Conservation (phyloP, 1,140 invertebrate genomes). For the Drosophila oshimai region DNA sequence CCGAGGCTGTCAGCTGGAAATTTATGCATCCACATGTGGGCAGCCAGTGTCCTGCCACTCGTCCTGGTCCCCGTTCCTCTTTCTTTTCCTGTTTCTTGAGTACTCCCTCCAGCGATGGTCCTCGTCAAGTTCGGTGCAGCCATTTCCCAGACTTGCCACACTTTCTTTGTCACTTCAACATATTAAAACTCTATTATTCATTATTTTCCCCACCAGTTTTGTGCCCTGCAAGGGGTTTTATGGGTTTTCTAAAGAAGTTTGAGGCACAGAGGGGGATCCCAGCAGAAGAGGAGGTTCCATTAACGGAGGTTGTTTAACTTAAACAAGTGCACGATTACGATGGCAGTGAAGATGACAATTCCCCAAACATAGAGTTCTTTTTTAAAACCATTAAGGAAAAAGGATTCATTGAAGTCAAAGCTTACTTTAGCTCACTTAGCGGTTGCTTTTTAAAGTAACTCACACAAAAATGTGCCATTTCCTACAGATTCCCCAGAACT, state of each 20-base stretch:
- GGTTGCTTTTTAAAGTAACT: no score
- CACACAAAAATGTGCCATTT: not conserved
- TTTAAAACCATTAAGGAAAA: no score
- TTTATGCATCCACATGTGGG: conserved; percentile 25
- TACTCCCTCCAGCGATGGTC: no score
- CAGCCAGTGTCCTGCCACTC: not conserved
- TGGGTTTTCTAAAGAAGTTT: no score
- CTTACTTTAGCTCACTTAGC: no score
- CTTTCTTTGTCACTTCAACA: not conserved
- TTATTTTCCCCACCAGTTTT: not conserved
- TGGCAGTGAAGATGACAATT: no score
- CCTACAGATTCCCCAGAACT: not conserved
- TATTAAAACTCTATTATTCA: conserved; percentile 31
- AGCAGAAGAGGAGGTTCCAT: no score
- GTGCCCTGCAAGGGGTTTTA: not conserved
- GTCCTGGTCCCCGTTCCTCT: not conserved
- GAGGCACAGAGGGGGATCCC: no score
- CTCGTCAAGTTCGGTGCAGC: conserved; percentile 51
- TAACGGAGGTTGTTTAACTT: no score
- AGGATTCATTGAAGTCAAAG: no score
- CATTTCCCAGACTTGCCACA: conserved; percentile 32
- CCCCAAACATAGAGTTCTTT: no score
- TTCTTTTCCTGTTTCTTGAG: not conserved
- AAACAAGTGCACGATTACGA: no score
- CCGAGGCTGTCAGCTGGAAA: conserved; percentile 33